A percentile compares a stretch with the other conserved stretches of the same genome.
Evolutionary conservation across 2,888 invertebrate genomes (phyloP).

Genomic region (Drosophila helvetica): DNA sequence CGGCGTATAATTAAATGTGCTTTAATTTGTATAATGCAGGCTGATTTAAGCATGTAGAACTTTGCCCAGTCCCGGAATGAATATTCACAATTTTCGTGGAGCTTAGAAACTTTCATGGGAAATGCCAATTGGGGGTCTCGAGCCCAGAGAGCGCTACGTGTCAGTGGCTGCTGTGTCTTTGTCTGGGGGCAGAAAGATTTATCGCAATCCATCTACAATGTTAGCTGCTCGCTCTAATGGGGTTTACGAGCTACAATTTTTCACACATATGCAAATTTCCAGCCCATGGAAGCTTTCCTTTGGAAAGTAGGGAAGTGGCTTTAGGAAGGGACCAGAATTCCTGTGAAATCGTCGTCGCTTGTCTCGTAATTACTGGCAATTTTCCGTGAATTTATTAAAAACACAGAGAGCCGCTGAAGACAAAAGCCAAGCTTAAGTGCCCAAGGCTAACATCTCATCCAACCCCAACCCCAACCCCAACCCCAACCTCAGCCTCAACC

Average conservation of each 20-base stretch:
- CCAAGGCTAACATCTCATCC: conserved; percentile 35
- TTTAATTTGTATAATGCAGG: conserved; percentile 61
- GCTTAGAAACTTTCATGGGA: conserved; percentile 59
- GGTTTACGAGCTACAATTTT: conserved; percentile 45
- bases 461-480: not conserved
- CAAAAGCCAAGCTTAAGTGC: conserved; percentile 61
- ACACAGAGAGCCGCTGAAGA: conserved; percentile 39
- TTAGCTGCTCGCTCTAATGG: conserved; percentile 30
- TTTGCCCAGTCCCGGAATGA: conserved; percentile 52
- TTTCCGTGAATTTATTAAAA: conserved; percentile 79
- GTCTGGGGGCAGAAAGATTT: conserved; percentile 50
- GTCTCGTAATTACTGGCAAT: conserved; percentile 73
- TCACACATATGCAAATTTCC: conserved; percentile 66
- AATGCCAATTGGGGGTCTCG: conserved; percentile 58
- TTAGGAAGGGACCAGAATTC: conserved; percentile 36
- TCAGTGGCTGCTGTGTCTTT: conserved; percentile 1
- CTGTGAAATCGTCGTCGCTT: conserved; percentile 68
- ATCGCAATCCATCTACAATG: conserved; percentile 51
- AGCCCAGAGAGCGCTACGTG: conserved; percentile 5
- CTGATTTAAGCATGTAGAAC: conserved; percentile 57
- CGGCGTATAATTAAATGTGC: conserved; percentile 42
- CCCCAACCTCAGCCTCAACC: too few relatives aligned
- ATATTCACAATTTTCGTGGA: conserved; percentile 55
- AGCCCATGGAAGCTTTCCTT: conserved; percentile 15
- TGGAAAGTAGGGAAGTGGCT: not conserved